phyloP scores from a whole-genome alignment of 2,113 vertebrate genomes.

The Ceratotherium simum region DNA sequence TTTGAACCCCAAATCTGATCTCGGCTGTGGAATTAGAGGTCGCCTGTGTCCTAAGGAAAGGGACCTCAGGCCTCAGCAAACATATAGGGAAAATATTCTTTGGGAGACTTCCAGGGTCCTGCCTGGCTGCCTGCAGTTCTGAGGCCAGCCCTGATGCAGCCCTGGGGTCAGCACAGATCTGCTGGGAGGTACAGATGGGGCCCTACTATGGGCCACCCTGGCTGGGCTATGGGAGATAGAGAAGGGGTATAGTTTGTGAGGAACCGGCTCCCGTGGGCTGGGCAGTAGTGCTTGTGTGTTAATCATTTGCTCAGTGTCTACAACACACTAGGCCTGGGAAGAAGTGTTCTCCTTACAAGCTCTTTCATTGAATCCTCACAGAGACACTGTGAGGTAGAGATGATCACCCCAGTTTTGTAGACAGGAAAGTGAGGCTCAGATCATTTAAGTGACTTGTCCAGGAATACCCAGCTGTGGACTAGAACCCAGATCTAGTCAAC shows the following conservation, averaged over 20 bases:
- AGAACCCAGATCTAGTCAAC: background rate
- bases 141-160: background rate
- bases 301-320: fast-evolving
- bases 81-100: too few relatives aligned
- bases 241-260: background rate
- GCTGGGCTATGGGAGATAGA: too few relatives aligned
- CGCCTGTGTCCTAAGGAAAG: background rate
- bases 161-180: background rate
- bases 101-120: background rate
- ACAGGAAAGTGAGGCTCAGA: background rate
- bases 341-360: too few relatives aligned
- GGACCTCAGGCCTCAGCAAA: background rate
- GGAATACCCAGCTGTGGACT: background rate
- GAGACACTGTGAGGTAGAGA: background rate
- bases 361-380: background rate
- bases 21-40: background rate
- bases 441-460: background rate
- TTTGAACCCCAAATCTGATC: background rate
- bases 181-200: background rate
- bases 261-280: background rate
- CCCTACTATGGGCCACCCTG: too few relatives aligned
- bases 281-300: too few relatives aligned
- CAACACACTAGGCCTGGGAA: fast-evolving
- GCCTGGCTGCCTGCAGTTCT: fast-evolving
- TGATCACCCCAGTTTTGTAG: background rate